Base-by-base conservation (phyloP, 2,888 invertebrate species). In the Hypercompe scribonia region DNA sequence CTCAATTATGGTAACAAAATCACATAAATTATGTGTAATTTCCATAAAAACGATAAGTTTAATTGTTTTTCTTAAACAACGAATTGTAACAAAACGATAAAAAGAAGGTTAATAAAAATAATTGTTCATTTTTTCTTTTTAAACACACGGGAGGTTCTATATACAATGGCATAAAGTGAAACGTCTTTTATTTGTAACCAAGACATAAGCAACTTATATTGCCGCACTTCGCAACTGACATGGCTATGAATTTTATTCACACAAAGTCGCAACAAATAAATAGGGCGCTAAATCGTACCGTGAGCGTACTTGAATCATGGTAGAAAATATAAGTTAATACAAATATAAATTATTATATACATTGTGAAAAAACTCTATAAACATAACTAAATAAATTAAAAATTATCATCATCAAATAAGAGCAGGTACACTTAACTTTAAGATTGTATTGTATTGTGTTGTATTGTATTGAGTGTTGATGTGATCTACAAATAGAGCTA, bases 171-270 rank as follows among this genome's bases (percentile, higher is more conserved):
- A 36, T 36, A 28, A 68, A 61, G 68, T 68, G 61, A 68, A 68
- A 61, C 39, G 39, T 24, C 68, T 39, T 61, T 4, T 61, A 61
- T 68, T 68, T 68, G 68, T 61, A 68, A 68, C 39, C 68, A 61
- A 68, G 61, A 61, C 68, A 61, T 11, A 68, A 24, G 68, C 34
- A 68, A 64, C 63, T 70, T 70, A 63, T 61, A 64, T 63, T 70
- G 64, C 15, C 46, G 24, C 58, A 46, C 63, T 70, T 64, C 63
- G 33, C 42, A 28, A 58, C 34, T 58, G 68, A 50, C 67, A 46
- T 67, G 4, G 21, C 67, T 50, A 67, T 67, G 46, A 67, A 50
- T 58, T 67, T 50, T 50, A 50, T 67, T 33, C n/a, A 34, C 5
- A 31, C 13, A 31, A 31, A 61, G 61, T 8, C 18, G 15, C 18